Evolutionary conservation across 2,113 vertebrate genomes (phyloP).

Genomic region (Rhinogobius similis): DNA sequence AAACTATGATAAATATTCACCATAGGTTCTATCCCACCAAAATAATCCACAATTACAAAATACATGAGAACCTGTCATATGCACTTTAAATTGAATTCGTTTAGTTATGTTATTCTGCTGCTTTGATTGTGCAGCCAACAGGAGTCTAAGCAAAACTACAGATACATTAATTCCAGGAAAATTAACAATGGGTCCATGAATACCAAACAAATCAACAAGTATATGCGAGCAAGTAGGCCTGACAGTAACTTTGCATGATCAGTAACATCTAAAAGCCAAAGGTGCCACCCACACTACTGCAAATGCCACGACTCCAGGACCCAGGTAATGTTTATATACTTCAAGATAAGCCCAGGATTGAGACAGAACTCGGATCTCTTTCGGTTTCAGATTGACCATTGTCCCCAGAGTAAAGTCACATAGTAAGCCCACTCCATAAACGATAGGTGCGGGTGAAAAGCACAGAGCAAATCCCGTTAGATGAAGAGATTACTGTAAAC

Average conservation of each 20-base stretch:
- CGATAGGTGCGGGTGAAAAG: slow-evolving; percentile 4
- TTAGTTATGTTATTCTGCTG: background rate
- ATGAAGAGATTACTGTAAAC: slow-evolving; percentile 9
- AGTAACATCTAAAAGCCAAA: background rate
- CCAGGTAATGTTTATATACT: background rate
- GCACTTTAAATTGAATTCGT: no score
- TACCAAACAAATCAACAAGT: no score
- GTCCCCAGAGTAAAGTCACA: background rate
- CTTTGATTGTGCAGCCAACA: background rate
- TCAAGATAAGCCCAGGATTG: background rate
- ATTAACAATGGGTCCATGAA: background rate
- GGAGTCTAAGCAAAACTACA: background rate
- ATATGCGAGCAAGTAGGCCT: background rate
- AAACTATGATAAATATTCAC: no score
- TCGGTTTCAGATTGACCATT: background rate
- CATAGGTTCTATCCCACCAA: no score
- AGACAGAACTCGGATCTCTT: background rate
- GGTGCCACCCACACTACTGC: background rate
- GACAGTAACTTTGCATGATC: background rate
- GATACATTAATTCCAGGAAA: background rate
- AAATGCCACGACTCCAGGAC: no score
- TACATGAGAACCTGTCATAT: no score
- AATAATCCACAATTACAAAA: no score
- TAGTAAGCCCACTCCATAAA: background rate
- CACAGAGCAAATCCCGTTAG: background rate